phyloP scores from a whole-genome alignment of 2,113 vertebrate genomes.

The Zeus faber region DNA sequence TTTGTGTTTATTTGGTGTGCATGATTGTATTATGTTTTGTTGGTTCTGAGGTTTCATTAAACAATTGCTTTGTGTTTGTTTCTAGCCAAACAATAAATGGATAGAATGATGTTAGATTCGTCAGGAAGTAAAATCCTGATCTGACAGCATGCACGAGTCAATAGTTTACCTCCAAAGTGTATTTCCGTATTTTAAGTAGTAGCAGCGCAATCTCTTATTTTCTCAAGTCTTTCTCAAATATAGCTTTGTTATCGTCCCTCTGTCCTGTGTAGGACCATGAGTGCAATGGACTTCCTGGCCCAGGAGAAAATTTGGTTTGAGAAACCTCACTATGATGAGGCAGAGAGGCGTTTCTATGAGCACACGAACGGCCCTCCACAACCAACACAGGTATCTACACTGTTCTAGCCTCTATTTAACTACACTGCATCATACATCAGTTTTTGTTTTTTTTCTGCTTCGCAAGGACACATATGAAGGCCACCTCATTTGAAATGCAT shows the following conservation, averaged over 20 bases:
- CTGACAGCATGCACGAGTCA: too few species aligned
- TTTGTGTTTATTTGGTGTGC: not conserved
- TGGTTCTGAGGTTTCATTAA: too few species aligned
- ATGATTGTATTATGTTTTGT: not conserved
- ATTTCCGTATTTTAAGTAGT: not conserved
- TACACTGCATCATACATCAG: too few species aligned
- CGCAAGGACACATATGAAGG: too few species aligned
- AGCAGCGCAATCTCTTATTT: constrained; percentile 14
- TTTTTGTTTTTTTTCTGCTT: too few species aligned
- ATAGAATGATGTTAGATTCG: too few species aligned
- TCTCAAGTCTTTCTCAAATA: constrained; percentile 26
- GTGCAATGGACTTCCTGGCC: constrained; percentile 70
- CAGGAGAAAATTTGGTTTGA: constrained; percentile 96
- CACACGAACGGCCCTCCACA: constrained; percentile 68
- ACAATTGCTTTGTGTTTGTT: too few species aligned
- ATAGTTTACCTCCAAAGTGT: too few species aligned
- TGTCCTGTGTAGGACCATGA: constrained; percentile 81
- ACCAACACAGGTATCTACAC: constrained; percentile 45
- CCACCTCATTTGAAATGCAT: too few species aligned
- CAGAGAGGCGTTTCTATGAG: constrained; percentile 86
- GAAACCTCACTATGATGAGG: constrained; percentile 89
- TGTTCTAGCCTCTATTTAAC: not conserved
- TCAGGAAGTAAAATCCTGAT: too few species aligned
- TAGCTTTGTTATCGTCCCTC: constrained; percentile 22
- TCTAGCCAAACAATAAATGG: too few species aligned